Conservation (phyloP, 2,113 vertebrate genomes). For the Axis porcinus region DNA sequence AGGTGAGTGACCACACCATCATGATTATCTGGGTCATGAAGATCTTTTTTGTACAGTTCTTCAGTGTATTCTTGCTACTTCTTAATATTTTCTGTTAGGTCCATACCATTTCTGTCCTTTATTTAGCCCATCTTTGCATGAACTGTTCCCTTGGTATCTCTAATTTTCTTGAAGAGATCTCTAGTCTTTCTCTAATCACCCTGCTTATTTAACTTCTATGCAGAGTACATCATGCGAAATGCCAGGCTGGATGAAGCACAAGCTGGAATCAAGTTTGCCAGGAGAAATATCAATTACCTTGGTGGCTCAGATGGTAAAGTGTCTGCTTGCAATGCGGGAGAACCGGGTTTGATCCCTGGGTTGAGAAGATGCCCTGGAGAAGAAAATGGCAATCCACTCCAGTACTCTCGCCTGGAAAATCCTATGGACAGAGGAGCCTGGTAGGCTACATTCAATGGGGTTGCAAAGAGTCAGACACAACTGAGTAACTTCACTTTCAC, state of each 20-base stretch:
- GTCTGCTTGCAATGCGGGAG: background rate
- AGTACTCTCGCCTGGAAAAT: background rate
- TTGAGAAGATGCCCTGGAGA: background rate
- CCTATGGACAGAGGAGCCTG: background rate
- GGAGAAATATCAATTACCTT: background rate
- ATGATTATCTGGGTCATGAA: background rate
- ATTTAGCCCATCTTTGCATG: background rate
- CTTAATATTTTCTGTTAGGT: background rate
- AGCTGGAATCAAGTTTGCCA: background rate
- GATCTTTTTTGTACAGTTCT: background rate
- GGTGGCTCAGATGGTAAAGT: background rate
- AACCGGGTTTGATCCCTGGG: rapidly evolving
- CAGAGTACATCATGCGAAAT: background rate
- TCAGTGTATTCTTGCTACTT: background rate
- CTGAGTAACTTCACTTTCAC: background rate
- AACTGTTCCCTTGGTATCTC: background rate
- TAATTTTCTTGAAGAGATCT: background rate
- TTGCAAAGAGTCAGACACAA: background rate
- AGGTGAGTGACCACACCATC: background rate
- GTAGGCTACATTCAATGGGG: background rate
- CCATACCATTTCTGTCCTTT: background rate
- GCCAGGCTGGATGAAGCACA: background rate
- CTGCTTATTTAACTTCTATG: background rate
- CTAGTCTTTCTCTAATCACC: background rate
- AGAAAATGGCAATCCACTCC: background rate